Conservation (phyloP, 2,888 invertebrate species). For the Chrysomela aeneicollis region DNA sequence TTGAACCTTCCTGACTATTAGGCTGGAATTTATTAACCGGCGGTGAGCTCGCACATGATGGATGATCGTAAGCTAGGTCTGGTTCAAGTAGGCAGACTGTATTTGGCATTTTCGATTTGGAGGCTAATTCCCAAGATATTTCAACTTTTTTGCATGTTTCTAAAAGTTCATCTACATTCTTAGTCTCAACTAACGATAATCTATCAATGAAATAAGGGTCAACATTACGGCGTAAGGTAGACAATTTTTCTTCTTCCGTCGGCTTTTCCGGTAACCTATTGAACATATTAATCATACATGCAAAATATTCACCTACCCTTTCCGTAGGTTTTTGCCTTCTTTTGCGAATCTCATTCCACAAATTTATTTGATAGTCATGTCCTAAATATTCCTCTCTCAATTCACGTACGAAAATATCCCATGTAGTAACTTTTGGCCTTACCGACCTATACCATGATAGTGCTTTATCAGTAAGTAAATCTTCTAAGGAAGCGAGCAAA, state of each 20-base stretch:
- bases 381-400: no score
- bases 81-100: conserved; percentile 3
- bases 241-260: background rate
- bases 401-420: no score
- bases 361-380: no score
- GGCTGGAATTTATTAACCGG: background rate
- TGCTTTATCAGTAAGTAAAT: no score
- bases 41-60: no score
- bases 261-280: background rate
- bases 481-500: background rate
- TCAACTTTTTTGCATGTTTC: background rate
- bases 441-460: no score
- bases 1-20: background rate
- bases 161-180: background rate
- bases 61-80: background rate
- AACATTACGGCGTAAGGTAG: no score
- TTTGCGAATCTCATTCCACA: no score
- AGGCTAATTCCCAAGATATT: background rate
- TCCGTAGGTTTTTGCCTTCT: no score
- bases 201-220: no score
- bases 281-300: background rate
- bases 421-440: no score
- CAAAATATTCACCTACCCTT: no score
- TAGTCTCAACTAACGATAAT: background rate
- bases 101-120: background rate